Evolutionary conservation across 2,113 vertebrate genomes (phyloP).

Genomic region (Toxotes jaculatrix): DNA sequence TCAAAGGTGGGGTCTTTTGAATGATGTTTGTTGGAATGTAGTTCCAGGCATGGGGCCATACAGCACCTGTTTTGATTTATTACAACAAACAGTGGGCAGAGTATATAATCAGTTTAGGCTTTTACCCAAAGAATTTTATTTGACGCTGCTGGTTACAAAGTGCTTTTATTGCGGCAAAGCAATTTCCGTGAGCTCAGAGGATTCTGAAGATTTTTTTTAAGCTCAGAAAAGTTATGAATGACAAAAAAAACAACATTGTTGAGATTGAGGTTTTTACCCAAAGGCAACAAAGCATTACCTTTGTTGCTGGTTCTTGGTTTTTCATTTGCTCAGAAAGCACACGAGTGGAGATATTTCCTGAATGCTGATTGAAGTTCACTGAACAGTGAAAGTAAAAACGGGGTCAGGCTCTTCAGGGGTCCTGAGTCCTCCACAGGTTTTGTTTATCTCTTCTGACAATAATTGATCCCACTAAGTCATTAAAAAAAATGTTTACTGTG

Average conservation of each 20-base stretch:
- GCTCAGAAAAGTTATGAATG: neutral
- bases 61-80: neutral
- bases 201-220: neutral
- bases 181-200: slow-evolving; percentile 4
- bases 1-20: neutral
- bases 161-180: neutral
- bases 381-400: slow-evolving; percentile 18
- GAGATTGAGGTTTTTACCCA: neutral
- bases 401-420: neutral
- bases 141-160: neutral
- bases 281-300: neutral
- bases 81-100: neutral
- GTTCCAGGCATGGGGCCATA: neutral
- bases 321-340: slow-evolving; percentile 17
- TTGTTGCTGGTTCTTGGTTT: neutral
- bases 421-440: slow-evolving; percentile 6
- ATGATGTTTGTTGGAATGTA: neutral
- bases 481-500: neutral
- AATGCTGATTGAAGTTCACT: slow-evolving; percentile 30
- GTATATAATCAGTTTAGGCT: neutral
- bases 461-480: neutral
- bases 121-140: neutral
- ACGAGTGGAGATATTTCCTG: slow-evolving; percentile 30
- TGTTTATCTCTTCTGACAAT: neutral
- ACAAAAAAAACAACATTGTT: slow-evolving; percentile 1